Evolutionary conservation across 2,113 vertebrate species (phyloP).

Genomic region (Motacilla alba): DNA sequence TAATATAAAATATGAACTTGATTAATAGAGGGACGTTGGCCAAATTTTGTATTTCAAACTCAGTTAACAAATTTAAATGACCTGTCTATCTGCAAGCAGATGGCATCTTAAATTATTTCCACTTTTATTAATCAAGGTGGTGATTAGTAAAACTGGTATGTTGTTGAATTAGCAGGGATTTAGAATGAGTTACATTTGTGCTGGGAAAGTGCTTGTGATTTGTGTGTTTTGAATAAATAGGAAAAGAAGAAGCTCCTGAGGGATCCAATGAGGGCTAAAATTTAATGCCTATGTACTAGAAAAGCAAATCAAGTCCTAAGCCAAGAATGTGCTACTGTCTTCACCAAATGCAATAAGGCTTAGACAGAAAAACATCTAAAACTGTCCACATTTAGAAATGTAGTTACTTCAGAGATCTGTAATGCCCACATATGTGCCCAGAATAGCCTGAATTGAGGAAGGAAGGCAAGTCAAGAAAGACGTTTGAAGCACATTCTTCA

Average conservation of each 20-base stretch:
- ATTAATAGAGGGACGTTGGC: neutral
- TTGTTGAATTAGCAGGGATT: neutral
- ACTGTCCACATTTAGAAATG: neutral
- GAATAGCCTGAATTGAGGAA: neutral
- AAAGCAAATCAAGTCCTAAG: slow-evolving; percentile 3
- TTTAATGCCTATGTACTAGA: neutral
- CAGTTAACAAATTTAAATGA: slow-evolving; percentile 7
- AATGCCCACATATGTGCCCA: neutral
- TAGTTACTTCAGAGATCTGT: neutral
- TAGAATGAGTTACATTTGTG: neutral
- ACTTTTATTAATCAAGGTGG: slow-evolving; percentile 12
- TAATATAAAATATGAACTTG: neutral
- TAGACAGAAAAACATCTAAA: neutral
- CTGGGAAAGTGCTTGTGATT: neutral
- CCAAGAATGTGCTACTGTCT: neutral
- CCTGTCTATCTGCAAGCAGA: neutral
- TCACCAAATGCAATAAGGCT: neutral
- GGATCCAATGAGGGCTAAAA: neutral
- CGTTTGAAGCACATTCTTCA: neutral
- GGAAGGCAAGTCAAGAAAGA: neutral
- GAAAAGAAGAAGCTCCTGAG: neutral
- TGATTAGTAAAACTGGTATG: neutral
- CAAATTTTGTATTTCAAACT: neutral
- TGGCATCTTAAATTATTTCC: neutral
- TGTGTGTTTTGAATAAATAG: neutral